Evolutionary conservation across 2,797 vertebrate species (phyloP).

Genomic region (Coilia nasus): DNA sequence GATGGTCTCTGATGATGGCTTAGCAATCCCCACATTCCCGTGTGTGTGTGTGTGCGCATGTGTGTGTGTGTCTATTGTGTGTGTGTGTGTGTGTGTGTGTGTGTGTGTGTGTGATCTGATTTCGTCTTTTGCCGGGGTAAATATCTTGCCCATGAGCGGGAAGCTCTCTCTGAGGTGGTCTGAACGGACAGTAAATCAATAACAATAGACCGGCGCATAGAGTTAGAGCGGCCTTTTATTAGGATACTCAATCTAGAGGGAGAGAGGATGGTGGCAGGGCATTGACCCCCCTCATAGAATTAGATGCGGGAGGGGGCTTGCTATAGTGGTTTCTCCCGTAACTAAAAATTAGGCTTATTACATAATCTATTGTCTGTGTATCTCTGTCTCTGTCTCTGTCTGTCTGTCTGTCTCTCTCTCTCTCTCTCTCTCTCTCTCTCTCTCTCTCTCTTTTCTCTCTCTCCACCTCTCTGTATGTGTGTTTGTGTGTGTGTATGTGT

Average conservation of each 20-base stretch:
- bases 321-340: background rate
- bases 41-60: background rate
- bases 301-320: background rate
- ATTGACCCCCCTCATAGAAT: background rate
- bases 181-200: background rate
- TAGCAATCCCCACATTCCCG: background rate
- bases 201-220: background rate
- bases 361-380: too few species aligned
- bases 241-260: background rate
- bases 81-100: conserved; percentile 10
- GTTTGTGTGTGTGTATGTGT: too few species aligned
- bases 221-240: background rate
- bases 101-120: background rate
- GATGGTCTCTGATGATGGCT: background rate
- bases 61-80: background rate
- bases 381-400: background rate
- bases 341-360: too few species aligned
- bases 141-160: background rate
- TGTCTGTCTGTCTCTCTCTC: conserved; percentile 27
- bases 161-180: background rate
- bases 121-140: background rate
- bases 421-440: background rate
- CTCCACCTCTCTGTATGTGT: too few species aligned
- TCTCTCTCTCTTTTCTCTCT: too few species aligned
- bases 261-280: background rate